These are phyloP conservation scores for Drosophila watanabei DNA, from an alignment of 1,140 invertebrate genomes.

Conservation along the genomic window DNA sequence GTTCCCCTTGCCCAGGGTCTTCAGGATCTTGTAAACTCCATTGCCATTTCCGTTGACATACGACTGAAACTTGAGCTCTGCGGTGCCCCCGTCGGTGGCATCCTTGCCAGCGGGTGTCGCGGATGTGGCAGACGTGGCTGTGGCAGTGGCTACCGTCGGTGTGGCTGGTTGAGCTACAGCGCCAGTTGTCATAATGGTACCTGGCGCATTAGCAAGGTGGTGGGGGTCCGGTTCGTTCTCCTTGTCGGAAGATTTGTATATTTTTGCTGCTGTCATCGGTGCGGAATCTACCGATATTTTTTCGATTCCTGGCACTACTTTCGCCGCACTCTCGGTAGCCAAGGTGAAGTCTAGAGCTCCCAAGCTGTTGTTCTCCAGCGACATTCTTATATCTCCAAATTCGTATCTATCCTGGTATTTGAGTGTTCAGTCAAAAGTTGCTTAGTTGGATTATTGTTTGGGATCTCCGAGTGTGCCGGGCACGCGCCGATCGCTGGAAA, in stretches of 20 bases:
- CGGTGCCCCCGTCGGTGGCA: conserved; percentile 35
- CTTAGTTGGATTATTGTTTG: not conserved
- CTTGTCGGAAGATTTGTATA: conserved; percentile 61
- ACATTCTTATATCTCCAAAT: conserved; percentile 59
- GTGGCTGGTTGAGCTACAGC: conserved; percentile 23
- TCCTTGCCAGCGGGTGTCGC: conserved; percentile 26
- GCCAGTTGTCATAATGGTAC: conserved; percentile 19
- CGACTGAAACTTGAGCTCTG: conserved; percentile 64
- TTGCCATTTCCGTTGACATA: conserved; percentile 70
- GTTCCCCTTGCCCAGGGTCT: conserved; percentile 99
- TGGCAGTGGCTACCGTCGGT: not conserved
- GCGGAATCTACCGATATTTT: conserved; percentile 20
- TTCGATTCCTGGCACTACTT: conserved; percentile 23
- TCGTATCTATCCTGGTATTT: conserved; percentile 19
- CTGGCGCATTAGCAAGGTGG: not conserved
- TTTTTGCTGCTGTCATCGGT: conserved; percentile 30
- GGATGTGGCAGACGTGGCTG: conserved; percentile 10
- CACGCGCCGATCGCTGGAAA: conserved; percentile 45
- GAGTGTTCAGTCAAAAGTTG: conserved; percentile 7
- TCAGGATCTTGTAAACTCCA: conserved; percentile 98
- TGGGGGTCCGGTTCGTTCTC: conserved; percentile 43
- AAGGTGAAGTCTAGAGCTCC: conserved; percentile 60
- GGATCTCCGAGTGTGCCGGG: conserved; percentile 34
- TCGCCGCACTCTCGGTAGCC: conserved; percentile 49
- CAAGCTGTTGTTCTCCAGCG: conserved; percentile 66